Percentiles rank a stretch among this genome's conserved stretches.
phyloP scores from a whole-genome alignment of 2,888 invertebrate genomes.

The Prenolepis imparis region DNA sequence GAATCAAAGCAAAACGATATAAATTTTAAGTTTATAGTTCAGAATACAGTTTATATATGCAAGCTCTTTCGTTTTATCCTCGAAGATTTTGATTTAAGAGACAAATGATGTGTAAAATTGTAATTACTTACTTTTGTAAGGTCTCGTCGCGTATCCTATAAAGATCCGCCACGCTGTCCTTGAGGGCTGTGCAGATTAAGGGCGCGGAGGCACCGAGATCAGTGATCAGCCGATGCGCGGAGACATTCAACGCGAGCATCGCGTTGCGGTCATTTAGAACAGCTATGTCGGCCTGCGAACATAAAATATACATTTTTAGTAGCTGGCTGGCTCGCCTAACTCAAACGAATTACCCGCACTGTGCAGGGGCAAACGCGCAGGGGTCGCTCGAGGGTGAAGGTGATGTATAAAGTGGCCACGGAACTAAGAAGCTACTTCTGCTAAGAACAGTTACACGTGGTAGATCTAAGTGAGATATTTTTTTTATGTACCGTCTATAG shows the following conservation, averaged over 20 bases:
- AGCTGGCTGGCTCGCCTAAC: constrained; percentile 77
- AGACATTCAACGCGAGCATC: constrained; percentile 89
- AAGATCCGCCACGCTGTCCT: constrained; percentile 90
- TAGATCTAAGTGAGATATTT: constrained; percentile 36
- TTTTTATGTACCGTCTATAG: constrained; percentile 43
- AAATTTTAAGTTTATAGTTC: background rate
- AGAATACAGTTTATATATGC: background rate
- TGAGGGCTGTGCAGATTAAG: constrained; percentile 87
- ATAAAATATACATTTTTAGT: constrained; percentile 83
- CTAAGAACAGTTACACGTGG: constrained; percentile 43
- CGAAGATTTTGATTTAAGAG: background rate
- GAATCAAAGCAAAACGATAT: background rate
- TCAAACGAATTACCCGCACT: constrained; percentile 81
- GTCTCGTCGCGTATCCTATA: constrained; percentile 91
- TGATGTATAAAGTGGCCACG: constrained; percentile 76
- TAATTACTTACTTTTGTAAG: constrained; percentile 89
- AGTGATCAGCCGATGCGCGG: constrained; percentile 87
- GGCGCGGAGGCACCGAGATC: constrained; percentile 87
- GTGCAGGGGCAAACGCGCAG: constrained; percentile 68
- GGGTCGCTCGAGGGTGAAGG: constrained; percentile 68
- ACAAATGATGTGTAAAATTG: background rate
- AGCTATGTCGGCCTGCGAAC: constrained; percentile 89
- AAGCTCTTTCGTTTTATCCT: background rate
- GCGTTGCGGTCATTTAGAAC: constrained; percentile 88
- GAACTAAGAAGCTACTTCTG: constrained; percentile 60